Evolutionary conservation across 2,113 vertebrate species (phyloP).

Genomic region (Tenebrosternarchus preto): DNA sequence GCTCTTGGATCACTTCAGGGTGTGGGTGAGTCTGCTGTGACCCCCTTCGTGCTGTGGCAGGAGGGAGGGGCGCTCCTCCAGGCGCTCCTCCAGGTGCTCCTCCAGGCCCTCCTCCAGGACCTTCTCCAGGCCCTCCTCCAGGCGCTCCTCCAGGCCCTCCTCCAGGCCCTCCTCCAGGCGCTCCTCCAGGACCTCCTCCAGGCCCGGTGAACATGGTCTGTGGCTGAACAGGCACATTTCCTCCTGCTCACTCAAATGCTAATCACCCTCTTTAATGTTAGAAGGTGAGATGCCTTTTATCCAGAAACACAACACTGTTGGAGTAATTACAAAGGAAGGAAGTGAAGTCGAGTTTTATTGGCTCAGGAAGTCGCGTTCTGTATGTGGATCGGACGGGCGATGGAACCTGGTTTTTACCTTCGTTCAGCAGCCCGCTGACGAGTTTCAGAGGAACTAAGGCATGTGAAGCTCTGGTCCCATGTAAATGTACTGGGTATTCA

Average conservation of each 20-base stretch:
- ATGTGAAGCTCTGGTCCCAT: no score
- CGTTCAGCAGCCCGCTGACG: conserved; percentile 2
- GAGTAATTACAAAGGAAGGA: conserved; percentile 35
- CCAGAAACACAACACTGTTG: conserved; percentile 39
- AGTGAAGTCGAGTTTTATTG: conserved; percentile 33
- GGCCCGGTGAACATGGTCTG: conserved; percentile 32
- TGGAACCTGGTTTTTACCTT: conserved; percentile 1
- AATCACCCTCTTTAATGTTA: conserved; percentile 46
- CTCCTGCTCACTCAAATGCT: conserved; percentile 50
- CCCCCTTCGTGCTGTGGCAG: conserved; percentile 18
- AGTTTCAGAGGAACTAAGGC: neutral
- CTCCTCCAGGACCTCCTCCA: no score
- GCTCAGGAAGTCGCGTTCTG: neutral
- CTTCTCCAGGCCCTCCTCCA: conserved; percentile 19
- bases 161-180: no score
- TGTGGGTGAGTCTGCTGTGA: conserved; percentile 15
- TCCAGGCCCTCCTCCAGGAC: no score
- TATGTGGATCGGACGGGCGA: neutral
- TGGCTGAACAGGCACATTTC: conserved; percentile 48
- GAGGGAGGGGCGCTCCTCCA: conserved; percentile 22
- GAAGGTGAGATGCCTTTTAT: conserved; percentile 49
- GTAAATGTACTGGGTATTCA: neutral
- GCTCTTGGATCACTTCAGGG: conserved; percentile 41
- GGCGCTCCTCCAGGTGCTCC: conserved; percentile 28
- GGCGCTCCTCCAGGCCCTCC: no score